Base-by-base conservation (phyloP, 2,888 invertebrate genomes). In the Athripsodes cinereus region DNA sequence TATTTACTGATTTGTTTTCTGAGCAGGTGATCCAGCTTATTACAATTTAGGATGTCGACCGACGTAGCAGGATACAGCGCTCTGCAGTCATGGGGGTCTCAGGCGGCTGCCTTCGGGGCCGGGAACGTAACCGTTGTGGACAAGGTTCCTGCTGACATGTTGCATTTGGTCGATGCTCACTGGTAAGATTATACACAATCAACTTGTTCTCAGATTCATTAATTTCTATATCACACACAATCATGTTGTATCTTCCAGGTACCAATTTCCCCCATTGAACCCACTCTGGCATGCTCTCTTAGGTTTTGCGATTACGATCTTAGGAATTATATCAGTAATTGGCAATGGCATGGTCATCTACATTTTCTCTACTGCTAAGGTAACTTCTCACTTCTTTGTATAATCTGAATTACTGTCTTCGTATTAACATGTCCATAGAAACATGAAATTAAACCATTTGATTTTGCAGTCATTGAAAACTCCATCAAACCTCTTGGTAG, bases 231-330 rank as follows among this genome's bases (percentile, higher is more conserved):
- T 26, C 26, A 6, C 3, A 26, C 26, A 26, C 10, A 26, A 6
- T 26, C 10, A 10, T 26, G 26, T 26, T 26, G 26, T 40, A 13
- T 13, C 13, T 40, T 64, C 75, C 69, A 88, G 89, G 90, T 90
- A 91, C 73, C 91, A 92, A 71, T 93, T 87, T 69, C 88, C 92
- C 60, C 91, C 93, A 18, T 84, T 93, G 86, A 92, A 93, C 70
- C 91, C 92, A 20, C 77, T 92, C 54, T 92, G 92, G 92, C 89
- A 92, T 71, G 88, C 85, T 64, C 80, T 91, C 53, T 76, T 92
- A 22, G 90, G 90, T 53, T 85, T 90, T 68, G 84, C 87, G 60
- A 91, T 94, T 71, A 86, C 85, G 55, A 70, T 83, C 54, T 84
- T 94, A 66, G 91, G 90, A 53, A 73, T 83, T 67, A 70, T 89